Evolutionary conservation across 2,888 invertebrate species (phyloP).

Genomic region (Acrobasis consociella): DNA sequence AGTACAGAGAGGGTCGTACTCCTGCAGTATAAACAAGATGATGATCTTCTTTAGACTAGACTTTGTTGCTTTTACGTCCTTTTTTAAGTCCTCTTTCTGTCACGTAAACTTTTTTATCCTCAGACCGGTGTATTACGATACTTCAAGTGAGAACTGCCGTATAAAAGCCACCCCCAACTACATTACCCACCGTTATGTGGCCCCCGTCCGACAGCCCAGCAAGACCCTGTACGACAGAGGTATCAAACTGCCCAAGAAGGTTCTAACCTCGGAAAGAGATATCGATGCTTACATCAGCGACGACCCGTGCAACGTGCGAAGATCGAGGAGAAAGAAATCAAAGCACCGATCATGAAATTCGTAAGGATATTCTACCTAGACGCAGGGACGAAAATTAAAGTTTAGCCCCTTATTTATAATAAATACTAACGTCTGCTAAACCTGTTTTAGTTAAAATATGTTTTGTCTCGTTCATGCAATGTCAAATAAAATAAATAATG

Average conservation of each 20-base stretch:
- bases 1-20: no score
- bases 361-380: no score
- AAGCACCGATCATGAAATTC: background rate
- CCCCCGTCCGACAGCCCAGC: background rate
- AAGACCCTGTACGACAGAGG: slow-evolving; percentile 23
- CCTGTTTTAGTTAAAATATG: no score
- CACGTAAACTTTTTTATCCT: background rate
- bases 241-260: slow-evolving; percentile 46
- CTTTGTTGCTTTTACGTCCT: no score
- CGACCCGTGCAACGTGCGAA: background rate
- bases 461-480: no score
- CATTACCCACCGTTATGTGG: background rate
- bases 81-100: no score
- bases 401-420: no score
- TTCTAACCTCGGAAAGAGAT: slow-evolving; percentile 49
- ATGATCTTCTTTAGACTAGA: no score
- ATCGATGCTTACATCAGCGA: slow-evolving; percentile 41
- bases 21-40: no score
- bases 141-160: background rate
- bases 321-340: background rate
- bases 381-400: no score
- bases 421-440: no score
- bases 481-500: no score
- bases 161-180: background rate
- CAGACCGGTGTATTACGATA: slow-evolving; percentile 12